Conservation (phyloP, 2,888 invertebrate species). For the Pterostichus niger region DNA sequence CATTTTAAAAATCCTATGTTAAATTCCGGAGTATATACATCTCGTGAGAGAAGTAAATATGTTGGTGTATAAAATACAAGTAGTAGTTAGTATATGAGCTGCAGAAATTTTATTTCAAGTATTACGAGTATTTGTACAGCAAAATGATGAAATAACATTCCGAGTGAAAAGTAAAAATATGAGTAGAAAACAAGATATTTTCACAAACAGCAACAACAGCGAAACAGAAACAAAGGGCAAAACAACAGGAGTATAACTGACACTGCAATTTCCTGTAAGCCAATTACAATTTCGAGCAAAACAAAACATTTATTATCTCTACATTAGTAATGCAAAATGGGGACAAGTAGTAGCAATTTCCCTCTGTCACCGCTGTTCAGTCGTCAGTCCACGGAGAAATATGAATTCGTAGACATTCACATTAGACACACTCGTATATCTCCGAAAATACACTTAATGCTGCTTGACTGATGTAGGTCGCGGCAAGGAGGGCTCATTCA, state of each 20-base stretch:
- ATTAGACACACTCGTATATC: constrained; percentile 30
- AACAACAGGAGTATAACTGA: constrained; percentile 57
- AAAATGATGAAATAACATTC: neutral
- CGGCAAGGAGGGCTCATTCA: constrained; percentile 32
- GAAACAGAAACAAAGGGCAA: constrained; percentile 31
- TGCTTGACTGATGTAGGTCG: constrained; percentile 39
- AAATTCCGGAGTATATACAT: no score
- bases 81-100: no score
- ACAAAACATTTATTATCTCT: constrained; percentile 66
- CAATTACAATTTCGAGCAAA: constrained; percentile 63
- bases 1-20: no score
- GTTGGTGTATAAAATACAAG: no score
- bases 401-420: constrained; percentile 40
- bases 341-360: constrained; percentile 57
- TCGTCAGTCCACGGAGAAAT: constrained; percentile 17
- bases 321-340: constrained; percentile 61
- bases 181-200: constrained; percentile 9
- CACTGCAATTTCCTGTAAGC: constrained; percentile 65
- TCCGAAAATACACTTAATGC: constrained; percentile 36
- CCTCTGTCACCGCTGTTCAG: constrained; percentile 44
- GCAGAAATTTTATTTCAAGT: no score
- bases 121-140: no score
- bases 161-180: constrained; percentile 2
- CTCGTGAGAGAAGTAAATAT: no score
- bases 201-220: constrained; percentile 26